These are phyloP conservation scores for Saccostrea cuccullata DNA, from an alignment of 1,140 invertebrate genomes.

Conservation along the genomic window DNA sequence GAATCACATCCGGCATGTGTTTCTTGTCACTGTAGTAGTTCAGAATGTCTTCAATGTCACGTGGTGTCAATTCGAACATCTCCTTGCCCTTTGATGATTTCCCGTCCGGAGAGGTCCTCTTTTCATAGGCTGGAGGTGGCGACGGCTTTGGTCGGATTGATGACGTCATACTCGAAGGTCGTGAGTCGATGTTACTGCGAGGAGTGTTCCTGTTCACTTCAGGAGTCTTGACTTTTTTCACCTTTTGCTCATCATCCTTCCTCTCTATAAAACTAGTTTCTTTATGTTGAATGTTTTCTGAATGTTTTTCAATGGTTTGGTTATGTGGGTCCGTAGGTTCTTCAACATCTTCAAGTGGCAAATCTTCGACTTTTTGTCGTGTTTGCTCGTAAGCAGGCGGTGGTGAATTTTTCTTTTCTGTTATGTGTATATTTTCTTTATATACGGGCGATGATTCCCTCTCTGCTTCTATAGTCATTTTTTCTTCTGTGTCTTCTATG, in stretches of 20 bases:
- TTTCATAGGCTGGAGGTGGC: constrained; percentile 14
- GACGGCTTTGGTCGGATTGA: neutral
- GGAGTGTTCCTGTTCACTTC: neutral
- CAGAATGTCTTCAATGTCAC: constrained; percentile 52
- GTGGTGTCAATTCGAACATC: constrained; percentile 3
- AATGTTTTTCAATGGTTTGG: neutral
- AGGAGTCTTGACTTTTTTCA: too few species aligned
- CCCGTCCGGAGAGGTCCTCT: neutral
- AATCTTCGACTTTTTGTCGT: neutral
- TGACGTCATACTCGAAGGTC: neutral
- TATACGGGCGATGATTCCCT: neutral
- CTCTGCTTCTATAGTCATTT: neutral
- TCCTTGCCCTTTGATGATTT: constrained; percentile 27
- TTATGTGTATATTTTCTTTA: neutral
- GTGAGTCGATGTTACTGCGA: neutral
- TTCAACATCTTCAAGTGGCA: constrained; percentile 30
- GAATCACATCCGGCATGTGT: constrained; percentile 57
- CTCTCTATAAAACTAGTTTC: constrained; percentile 19
- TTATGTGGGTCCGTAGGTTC: neutral
- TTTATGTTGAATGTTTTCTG: neutral
- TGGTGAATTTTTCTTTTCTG: neutral
- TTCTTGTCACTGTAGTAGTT: constrained; percentile 57
- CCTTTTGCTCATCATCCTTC: neutral
- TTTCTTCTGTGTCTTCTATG: neutral
- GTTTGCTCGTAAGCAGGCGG: neutral